These are phyloP conservation scores for Poecilobothrus nobilitatus DNA, from an alignment of 2,888 invertebrate species.

Conservation along the genomic window DNA sequence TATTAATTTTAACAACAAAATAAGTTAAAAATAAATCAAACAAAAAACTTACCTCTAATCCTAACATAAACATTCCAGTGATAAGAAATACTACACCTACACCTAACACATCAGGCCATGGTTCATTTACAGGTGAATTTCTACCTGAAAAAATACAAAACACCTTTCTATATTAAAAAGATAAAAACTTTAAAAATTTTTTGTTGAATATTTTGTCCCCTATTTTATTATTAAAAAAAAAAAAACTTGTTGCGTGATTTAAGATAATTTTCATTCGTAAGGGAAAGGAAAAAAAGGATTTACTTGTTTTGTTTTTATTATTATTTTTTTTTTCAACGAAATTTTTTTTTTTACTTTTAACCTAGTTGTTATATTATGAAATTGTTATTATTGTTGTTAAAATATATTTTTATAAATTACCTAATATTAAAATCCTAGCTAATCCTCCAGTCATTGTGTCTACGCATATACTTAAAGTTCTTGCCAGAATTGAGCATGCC, in stretches of 20 bases:
- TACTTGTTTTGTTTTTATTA: too few species aligned
- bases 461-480: constrained; percentile 50
- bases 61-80: constrained; percentile 51
- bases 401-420: constrained; percentile 27
- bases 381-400: neutral
- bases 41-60: constrained; percentile 45
- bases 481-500: constrained; percentile 48
- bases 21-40: too few species aligned
- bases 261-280: neutral
- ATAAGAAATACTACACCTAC: constrained; percentile 49
- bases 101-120: constrained; percentile 52
- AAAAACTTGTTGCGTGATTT: neutral
- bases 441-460: constrained; percentile 51
- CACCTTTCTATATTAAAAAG: too few species aligned
- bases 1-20: too few species aligned
- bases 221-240: neutral
- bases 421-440: constrained; percentile 48
- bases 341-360: too few species aligned
- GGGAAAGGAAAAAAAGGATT: too few species aligned
- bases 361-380: neutral
- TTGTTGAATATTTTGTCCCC: neutral
- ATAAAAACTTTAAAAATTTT: too few species aligned
- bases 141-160: constrained; percentile 31
- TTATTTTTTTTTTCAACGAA: too few species aligned
- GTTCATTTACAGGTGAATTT: constrained; percentile 44